Conservation (phyloP, 2,888 invertebrate species). For the Gryllus longicercus region DNA sequence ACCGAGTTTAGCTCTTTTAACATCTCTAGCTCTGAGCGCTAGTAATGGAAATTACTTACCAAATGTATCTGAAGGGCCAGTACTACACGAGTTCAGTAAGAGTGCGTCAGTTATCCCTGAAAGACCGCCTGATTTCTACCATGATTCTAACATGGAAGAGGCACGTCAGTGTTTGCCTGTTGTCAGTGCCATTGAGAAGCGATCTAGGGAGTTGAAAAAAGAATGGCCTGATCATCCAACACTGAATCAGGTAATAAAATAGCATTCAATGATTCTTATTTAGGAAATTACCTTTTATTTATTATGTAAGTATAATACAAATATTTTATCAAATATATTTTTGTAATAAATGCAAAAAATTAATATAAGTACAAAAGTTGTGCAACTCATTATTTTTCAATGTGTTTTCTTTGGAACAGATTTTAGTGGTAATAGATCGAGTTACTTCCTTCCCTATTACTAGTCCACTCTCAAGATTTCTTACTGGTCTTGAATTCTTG, state of each 20-base stretch:
- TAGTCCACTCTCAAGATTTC: slow-evolving; percentile 80
- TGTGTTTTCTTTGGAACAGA: slow-evolving; percentile 46
- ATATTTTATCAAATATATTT: no score
- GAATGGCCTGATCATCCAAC: slow-evolving; percentile 92
- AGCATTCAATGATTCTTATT: no score
- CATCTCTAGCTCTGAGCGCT: slow-evolving; percentile 47
- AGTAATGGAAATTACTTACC: background rate
- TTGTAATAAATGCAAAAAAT: no score
- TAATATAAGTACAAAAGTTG: no score
- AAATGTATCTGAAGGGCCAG: slow-evolving; percentile 12
- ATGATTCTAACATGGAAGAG: slow-evolving; percentile 75
- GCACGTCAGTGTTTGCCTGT: slow-evolving; percentile 68
- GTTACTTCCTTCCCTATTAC: slow-evolving; percentile 69
- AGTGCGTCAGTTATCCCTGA: background rate
- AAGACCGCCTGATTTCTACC: slow-evolving; percentile 70
- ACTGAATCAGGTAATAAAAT: slow-evolving; percentile 63
- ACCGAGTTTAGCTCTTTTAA: slow-evolving; percentile 58
- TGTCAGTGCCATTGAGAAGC: slow-evolving; percentile 60
- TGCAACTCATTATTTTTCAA: no score
- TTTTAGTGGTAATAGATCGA: slow-evolving; percentile 62
- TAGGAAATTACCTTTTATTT: no score
- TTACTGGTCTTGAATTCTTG: slow-evolving; percentile 86
- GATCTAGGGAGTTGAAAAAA: slow-evolving; percentile 60
- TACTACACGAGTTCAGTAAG: background rate
- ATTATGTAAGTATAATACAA: no score